phyloP scores from a whole-genome alignment of 2,113 vertebrate genomes.

The Oreochromis niloticus region DNA sequence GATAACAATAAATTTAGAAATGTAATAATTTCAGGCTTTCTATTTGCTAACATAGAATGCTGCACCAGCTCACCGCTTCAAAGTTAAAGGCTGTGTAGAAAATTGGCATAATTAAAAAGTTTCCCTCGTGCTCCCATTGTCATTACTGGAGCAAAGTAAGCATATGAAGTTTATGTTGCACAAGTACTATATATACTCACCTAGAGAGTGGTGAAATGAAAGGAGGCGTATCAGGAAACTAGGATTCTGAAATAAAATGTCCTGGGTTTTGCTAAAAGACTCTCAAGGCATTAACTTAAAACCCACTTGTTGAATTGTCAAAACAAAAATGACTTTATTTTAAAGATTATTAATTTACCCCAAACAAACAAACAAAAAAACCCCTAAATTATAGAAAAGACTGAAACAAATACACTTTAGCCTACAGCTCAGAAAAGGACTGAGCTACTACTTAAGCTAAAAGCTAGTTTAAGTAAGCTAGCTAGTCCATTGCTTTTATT shows the following conservation, averaged over 20 bases:
- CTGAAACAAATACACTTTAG: neutral
- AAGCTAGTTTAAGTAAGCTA: neutral
- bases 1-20: slow-evolving; percentile 10
- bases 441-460: neutral
- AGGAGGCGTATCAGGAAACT: neutral
- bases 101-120: slow-evolving; percentile 10
- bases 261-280: neutral
- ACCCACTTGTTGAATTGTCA: neutral
- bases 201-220: neutral
- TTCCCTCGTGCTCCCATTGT: neutral
- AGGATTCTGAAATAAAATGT: neutral
- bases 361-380: neutral
- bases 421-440: neutral
- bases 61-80: neutral
- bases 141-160: neutral
- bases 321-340: neutral
- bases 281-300: neutral
- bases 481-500: neutral
- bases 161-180: neutral
- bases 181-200: neutral
- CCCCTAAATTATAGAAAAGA: neutral
- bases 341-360: neutral
- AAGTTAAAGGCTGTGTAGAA: neutral
- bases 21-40: neutral
- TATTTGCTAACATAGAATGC: neutral